A percentile compares a stretch with the other conserved stretches of the same genome.
These are phyloP conservation scores for Drosophila neonasuta DNA, from an alignment of 2,888 invertebrate genomes.

Conservation along the genomic window DNA sequence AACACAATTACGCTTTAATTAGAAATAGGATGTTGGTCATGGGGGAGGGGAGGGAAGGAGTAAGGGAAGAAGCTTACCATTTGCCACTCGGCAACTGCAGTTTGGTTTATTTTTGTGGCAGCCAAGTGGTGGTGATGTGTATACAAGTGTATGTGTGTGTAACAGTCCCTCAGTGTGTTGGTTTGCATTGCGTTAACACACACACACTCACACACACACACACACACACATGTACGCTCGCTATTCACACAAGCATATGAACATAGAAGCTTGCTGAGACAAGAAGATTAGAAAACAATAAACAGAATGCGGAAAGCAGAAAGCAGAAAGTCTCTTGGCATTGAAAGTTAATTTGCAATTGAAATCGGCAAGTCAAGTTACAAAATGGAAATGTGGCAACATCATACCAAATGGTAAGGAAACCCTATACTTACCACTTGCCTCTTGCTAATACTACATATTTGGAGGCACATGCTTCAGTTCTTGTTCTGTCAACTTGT, in stretches of 20 bases:
- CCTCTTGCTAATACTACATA: conserved; percentile 27
- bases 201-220: conserved; percentile 5
- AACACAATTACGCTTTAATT: conserved; percentile 67
- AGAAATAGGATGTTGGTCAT: conserved; percentile 45
- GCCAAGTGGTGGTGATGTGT: conserved; percentile 40
- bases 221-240: conserved; percentile 18
- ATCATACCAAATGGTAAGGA: conserved; percentile 22
- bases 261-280: conserved; percentile 26
- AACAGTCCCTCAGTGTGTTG: conserved; percentile 8
- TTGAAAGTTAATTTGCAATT: conserved; percentile 69
- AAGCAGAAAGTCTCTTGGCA: conserved; percentile 23
- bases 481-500: conserved; percentile 6
- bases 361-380: conserved; percentile 57
- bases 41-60: neutral
- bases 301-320: conserved; percentile 14
- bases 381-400: conserved; percentile 37
- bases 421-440: conserved; percentile 39
- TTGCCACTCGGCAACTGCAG: conserved; percentile 49
- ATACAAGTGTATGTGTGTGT: neutral
- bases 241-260: conserved; percentile 18
- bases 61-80: conserved; percentile 34
- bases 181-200: conserved; percentile 14
- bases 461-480: conserved; percentile 23
- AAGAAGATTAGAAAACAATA: conserved; percentile 47
- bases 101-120: conserved; percentile 63